A percentile compares a stretch with the other conserved stretches of the same genome.
Evolutionary conservation across 2,888 invertebrate species (phyloP).

Genomic region (Noctua comes): DNA sequence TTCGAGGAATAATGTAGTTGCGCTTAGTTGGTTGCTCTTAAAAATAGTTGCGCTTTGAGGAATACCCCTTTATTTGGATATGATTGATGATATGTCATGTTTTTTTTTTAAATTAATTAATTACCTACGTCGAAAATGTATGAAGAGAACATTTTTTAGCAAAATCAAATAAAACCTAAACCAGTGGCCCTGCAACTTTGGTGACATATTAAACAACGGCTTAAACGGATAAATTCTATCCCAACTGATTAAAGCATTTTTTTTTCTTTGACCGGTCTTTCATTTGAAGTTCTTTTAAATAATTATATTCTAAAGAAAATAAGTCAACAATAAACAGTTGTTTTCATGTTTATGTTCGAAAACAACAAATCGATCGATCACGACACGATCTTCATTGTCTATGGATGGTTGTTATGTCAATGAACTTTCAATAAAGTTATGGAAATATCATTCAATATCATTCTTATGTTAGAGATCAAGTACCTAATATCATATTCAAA

Average conservation of each 20-base stretch:
- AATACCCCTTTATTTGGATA: too few relatives aligned
- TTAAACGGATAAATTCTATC: background rate
- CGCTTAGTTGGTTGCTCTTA: too few relatives aligned
- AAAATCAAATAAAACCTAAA: too few relatives aligned
- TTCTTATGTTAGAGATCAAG: background rate
- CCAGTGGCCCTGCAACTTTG: too few relatives aligned
- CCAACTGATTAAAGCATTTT: too few relatives aligned
- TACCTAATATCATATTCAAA: background rate
- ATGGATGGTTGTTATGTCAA: background rate
- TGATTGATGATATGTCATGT: background rate
- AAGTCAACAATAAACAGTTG: background rate
- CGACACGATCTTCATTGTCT: background rate
- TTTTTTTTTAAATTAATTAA: background rate
- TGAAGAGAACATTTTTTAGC: too few relatives aligned
- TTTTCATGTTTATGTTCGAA: background rate
- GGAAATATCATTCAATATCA: slow-evolving; percentile 4
- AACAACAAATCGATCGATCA: background rate
- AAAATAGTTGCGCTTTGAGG: too few relatives aligned
- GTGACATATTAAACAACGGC: too few relatives aligned
- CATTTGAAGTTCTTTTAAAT: background rate
- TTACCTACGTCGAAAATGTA: background rate
- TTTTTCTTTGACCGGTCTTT: too few relatives aligned
- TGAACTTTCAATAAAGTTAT: slow-evolving; percentile 15
- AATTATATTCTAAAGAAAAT: background rate
- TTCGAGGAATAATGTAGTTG: too few relatives aligned